Conservation (phyloP, 2,797 vertebrate genomes). For the Helostoma temminkii region DNA sequence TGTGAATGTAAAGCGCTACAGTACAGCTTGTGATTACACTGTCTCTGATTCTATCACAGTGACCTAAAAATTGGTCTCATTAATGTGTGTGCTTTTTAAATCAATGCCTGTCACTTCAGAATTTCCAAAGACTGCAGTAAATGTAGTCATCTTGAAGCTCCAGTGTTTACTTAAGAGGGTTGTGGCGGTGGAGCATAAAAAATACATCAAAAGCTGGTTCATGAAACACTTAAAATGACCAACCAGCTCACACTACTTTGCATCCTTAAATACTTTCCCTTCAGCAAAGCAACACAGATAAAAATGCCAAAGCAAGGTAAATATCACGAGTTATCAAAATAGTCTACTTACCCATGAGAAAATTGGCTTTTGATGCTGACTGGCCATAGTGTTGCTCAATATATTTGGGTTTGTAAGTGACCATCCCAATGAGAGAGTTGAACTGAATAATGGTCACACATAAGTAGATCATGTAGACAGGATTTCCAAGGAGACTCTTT, state of each 20-base stretch:
- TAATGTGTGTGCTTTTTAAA: conserved; percentile 15
- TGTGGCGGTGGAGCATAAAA: conserved; percentile 45
- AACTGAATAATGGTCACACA: conserved; percentile 93
- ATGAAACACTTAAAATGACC: conserved; percentile 54
- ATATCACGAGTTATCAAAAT: conserved; percentile 12
- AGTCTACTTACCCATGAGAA: conserved; percentile 90
- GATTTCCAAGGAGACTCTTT: conserved; percentile 90
- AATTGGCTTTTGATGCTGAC: conserved; percentile 92
- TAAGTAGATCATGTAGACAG: conserved; percentile 90
- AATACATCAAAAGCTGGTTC: conserved; percentile 53
- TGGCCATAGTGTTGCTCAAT: conserved; percentile 96
- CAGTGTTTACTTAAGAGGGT: conserved; percentile 31
- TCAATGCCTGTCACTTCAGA: conserved; percentile 12
- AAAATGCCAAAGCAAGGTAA: conserved; percentile 6
- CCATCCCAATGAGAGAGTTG: conserved; percentile 96
- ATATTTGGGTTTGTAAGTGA: conserved; percentile 96
- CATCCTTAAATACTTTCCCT: conserved; percentile 27
- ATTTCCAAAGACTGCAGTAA: conserved; percentile 8
- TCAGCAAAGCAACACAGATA: conserved; percentile 12
- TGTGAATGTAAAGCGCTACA: not conserved
- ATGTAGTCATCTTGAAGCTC: conserved; percentile 27
- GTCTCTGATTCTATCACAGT: not conserved
- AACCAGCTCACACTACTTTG: conserved; percentile 42
- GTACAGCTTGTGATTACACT: not conserved
- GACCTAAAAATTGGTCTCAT: conserved; percentile 8